Percentiles rank a stretch among this genome's conserved stretches.
phyloP scores from a whole-genome alignment of 2,113 vertebrate genomes.

The Dipodomys merriami region DNA sequence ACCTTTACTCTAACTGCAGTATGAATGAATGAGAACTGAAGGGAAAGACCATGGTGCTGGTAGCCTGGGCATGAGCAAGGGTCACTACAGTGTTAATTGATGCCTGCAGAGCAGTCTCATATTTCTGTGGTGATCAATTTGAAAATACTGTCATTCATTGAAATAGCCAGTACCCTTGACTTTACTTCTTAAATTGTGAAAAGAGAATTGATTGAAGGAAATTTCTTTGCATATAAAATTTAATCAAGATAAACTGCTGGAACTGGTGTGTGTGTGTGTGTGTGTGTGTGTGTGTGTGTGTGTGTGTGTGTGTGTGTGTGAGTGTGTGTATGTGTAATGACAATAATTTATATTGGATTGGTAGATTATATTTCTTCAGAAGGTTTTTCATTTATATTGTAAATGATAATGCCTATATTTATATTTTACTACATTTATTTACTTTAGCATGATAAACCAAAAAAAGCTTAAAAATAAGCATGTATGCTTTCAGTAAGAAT shows the following conservation, averaged over 20 bases:
- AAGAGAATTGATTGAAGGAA: constrained; percentile 9
- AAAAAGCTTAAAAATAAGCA: constrained; percentile 1
- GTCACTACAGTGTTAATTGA: neutral
- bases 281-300: neutral
- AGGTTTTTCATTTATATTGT: constrained; percentile 18
- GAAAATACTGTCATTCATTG: neutral
- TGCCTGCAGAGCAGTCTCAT: neutral
- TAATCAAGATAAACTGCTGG: neutral
- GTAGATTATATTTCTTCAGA: constrained; percentile 1
- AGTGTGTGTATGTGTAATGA: neutral
- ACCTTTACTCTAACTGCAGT: neutral
- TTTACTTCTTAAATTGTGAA: constrained; percentile 13
- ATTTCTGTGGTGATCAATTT: constrained; percentile 27
- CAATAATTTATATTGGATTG: neutral
- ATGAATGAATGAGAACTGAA: neutral
- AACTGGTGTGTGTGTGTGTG: neutral
- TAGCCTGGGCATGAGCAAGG: neutral
- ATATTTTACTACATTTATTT: constrained; percentile 7
- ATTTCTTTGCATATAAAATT: neutral
- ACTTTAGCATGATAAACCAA: neutral
- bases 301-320: neutral
- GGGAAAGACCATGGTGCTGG: neutral
- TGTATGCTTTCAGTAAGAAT: neutral
- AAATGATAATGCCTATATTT: constrained; percentile 25
- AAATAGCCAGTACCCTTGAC: neutral